Evolutionary conservation across 1,140 invertebrate genomes (phyloP).

Genomic region (Caenorhabditis remanei): DNA sequence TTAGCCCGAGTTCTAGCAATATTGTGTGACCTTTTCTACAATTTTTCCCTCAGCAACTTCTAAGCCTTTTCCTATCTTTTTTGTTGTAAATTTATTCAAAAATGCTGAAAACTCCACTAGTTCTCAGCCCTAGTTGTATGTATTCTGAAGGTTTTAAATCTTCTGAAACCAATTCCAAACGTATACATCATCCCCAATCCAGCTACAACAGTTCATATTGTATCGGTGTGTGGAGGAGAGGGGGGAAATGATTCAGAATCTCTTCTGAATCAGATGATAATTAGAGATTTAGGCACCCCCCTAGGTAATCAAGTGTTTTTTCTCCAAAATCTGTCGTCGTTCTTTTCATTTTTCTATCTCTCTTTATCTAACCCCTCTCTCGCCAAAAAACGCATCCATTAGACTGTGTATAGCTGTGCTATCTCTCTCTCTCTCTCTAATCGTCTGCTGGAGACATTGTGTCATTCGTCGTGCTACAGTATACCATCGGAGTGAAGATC

Average conservation of each 20-base stretch:
- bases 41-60: too few species aligned
- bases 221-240: conserved; percentile 27
- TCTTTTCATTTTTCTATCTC: background rate
- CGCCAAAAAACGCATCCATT: background rate
- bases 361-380: conserved; percentile 46
- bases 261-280: too few species aligned
- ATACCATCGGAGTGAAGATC: background rate
- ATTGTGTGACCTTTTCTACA: too few species aligned
- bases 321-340: conserved; percentile 18
- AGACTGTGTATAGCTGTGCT: background rate
- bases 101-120: conserved; percentile 20
- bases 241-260: background rate
- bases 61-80: too few species aligned
- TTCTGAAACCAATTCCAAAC: too few species aligned
- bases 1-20: too few species aligned
- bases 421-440: background rate
- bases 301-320: background rate
- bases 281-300: background rate
- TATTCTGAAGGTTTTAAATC: too few species aligned
- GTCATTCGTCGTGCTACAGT: background rate
- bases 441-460: background rate
- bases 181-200: too few species aligned
- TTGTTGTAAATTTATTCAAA: too few species aligned
- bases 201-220: background rate
- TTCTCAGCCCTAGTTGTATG: too few species aligned